These are phyloP conservation scores for Amphipoea oculea DNA, from an alignment of 2,888 invertebrate species.

Conservation along the genomic window DNA sequence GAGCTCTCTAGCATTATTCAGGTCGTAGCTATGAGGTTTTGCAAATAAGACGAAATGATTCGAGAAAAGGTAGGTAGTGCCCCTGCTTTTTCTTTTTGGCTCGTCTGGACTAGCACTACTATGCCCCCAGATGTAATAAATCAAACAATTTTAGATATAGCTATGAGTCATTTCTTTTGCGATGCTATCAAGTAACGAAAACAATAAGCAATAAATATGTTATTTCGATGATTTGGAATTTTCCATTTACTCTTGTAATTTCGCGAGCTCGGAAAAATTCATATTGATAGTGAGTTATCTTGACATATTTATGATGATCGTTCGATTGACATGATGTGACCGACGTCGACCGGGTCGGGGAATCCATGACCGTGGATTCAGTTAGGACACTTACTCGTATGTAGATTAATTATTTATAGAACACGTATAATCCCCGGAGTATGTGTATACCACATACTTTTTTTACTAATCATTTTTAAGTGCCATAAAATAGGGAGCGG, in stretches of 20 bases:
- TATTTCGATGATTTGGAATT: conserved; percentile 6
- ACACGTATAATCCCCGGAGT: no score
- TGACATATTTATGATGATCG: conserved; percentile 17
- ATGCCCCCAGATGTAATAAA: neutral
- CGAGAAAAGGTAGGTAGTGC: neutral
- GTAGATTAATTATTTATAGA: neutral
- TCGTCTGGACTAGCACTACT: no score
- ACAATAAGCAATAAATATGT: neutral
- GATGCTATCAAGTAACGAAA: neutral
- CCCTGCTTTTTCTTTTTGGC: no score
- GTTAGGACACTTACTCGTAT: no score
- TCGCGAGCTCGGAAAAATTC: neutral
- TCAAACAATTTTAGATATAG: neutral
- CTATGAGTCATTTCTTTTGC: neutral
- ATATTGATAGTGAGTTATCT: conserved; percentile 18
- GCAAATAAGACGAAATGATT: neutral
- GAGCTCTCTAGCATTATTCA: neutral
- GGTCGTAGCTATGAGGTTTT: neutral
- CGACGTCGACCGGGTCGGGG: neutral
- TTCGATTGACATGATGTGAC: neutral
- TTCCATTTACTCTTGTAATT: neutral
- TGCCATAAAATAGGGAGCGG: no score
- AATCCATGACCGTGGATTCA: neutral
- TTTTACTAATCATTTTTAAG: no score
- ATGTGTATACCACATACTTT: no score